These are phyloP conservation scores for Mythimna vitellina DNA, from an alignment of 2,888 invertebrate species.

Conservation along the genomic window DNA sequence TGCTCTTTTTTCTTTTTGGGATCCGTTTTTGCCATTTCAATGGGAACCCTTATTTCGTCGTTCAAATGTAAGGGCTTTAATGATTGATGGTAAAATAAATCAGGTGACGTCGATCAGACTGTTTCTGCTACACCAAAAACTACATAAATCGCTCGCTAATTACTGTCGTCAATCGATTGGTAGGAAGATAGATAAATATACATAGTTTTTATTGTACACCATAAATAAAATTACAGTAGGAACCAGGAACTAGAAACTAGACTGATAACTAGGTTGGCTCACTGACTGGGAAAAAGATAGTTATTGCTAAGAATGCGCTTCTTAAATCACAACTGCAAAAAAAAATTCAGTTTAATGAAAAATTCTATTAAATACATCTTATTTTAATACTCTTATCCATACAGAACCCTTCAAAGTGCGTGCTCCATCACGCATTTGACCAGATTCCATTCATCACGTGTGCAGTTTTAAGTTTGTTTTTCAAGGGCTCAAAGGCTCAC, in stretches of 20 bases:
- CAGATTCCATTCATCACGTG: neutral
- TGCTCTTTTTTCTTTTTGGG: constrained; percentile 7
- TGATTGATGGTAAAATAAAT: neutral
- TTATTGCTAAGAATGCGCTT: no score
- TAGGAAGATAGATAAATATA: no score
- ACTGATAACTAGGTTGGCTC: no score
- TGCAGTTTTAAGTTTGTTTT: neutral
- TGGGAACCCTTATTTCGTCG: neutral
- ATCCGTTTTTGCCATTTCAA: neutral
- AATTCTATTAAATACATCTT: neutral
- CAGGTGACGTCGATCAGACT: neutral
- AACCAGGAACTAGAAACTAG: no score
- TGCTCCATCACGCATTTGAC: neutral
- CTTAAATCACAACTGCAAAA: no score
- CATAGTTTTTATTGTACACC: no score
- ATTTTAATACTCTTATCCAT: neutral
- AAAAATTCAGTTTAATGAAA: no score
- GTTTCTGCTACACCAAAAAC: neutral
- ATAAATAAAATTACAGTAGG: no score
- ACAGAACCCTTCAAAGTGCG: neutral
- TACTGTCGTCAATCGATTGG: no score
- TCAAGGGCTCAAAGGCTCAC: constrained; percentile 3
- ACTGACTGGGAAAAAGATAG: no score
- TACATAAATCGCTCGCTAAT: no score
- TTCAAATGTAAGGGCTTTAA: neutral